Conservation (phyloP, 2,797 vertebrate species). For the Melanotaenia parkinsoni region DNA sequence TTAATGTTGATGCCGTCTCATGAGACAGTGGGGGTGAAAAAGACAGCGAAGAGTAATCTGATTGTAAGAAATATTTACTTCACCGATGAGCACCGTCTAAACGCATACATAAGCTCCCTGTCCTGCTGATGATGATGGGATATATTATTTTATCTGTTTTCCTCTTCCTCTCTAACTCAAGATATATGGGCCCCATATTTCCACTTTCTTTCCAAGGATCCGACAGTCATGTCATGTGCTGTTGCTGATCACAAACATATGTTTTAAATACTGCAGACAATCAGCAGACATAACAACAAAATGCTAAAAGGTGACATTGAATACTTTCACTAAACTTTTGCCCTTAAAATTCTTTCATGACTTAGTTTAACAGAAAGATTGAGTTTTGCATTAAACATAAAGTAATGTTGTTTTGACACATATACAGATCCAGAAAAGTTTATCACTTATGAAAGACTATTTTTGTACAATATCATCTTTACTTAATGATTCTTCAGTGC, state of each 20-base stretch:
- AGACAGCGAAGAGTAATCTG: constrained; percentile 36
- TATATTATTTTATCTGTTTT: constrained; percentile 56
- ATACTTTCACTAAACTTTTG: constrained; percentile 24
- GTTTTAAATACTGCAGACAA: constrained; percentile 66
- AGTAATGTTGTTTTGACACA: neutral
- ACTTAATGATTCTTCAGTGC: neutral
- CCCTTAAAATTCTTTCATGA: constrained; percentile 1
- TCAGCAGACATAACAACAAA: constrained; percentile 68
- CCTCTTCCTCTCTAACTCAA: constrained; percentile 52
- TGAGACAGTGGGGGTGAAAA: constrained; percentile 56
- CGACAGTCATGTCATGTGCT: constrained; percentile 75
- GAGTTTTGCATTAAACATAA: constrained; percentile 1
- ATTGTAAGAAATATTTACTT: constrained; percentile 57
- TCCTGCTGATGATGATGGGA: constrained; percentile 67
- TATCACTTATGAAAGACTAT: neutral
- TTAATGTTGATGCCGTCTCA: constrained; percentile 62
- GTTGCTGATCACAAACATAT: constrained; percentile 79
- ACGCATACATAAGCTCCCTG: constrained; percentile 51
- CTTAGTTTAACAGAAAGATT: constrained; percentile 12
- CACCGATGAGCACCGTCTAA: constrained; percentile 58
- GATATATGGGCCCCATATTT: constrained; percentile 60
- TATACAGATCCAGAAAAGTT: neutral
- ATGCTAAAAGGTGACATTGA: constrained; percentile 38
- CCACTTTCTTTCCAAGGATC: constrained; percentile 68
- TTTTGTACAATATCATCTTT: neutral